Percentiles rank a stretch among this genome's conserved stretches.
Evolutionary conservation across 2,113 vertebrate species (phyloP).

Genomic region (Triplophysa siluroides): DNA sequence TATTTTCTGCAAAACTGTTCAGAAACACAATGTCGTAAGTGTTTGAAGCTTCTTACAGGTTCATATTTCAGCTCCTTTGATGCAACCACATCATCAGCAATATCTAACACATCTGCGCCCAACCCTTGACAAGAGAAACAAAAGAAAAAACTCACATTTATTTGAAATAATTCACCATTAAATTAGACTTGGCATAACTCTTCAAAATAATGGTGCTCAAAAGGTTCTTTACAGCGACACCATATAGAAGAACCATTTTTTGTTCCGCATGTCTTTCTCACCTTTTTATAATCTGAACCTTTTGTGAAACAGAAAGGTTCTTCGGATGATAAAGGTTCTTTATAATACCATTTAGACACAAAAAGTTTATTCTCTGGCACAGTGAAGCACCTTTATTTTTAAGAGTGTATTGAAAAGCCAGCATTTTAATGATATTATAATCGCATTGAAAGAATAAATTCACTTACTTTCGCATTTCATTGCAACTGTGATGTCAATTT

Average conservation of each 20-base stretch:
- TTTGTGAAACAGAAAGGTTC: too few relatives aligned
- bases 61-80: slow-evolving; percentile 91
- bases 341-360: too few relatives aligned
- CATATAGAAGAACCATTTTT: too few relatives aligned
- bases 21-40: neutral
- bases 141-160: neutral
- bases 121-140: slow-evolving; percentile 74
- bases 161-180: neutral
- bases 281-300: neutral
- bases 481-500: slow-evolving; percentile 95
- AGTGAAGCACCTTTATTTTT: too few relatives aligned
- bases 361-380: too few relatives aligned
- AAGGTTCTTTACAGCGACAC: too few relatives aligned
- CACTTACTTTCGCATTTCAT: slow-evolving; percentile 97
- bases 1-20: neutral
- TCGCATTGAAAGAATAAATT: neutral
- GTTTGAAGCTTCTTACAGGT: slow-evolving; percentile 77
- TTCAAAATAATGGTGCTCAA: too few relatives aligned
- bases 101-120: slow-evolving; percentile 93
- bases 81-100: slow-evolving; percentile 93
- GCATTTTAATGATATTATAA: neutral
- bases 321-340: too few relatives aligned
- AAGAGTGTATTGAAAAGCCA: neutral
- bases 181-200: neutral
- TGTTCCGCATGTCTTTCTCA: too few relatives aligned